Conservation (phyloP, 1,140 invertebrate genomes). For the Maniola jurtina region DNA sequence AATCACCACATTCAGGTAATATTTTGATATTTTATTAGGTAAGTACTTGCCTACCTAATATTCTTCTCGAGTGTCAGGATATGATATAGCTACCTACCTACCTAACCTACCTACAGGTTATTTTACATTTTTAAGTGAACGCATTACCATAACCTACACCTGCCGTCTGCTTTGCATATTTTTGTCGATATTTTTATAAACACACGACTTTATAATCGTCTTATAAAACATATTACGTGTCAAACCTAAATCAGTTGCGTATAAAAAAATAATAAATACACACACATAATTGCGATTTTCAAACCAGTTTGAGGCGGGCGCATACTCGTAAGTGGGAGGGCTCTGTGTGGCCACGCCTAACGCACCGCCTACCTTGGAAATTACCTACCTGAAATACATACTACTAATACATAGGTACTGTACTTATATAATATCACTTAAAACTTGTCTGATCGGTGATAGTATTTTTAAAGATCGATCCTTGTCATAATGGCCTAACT, state of each 20-base stretch:
- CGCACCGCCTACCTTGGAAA: constrained; percentile 31
- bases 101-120: too few relatives aligned
- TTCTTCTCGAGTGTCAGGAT: too few relatives aligned
- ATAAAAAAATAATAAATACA: constrained; percentile 35
- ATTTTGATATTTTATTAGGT: too few relatives aligned
- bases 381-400: constrained; percentile 6
- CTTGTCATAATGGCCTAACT: too few relatives aligned
- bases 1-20: too few relatives aligned
- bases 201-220: constrained; percentile 28
- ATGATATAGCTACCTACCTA: too few relatives aligned
- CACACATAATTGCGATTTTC: constrained; percentile 45
- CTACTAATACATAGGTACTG: background rate
- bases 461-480: background rate
- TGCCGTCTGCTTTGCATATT: constrained; percentile 36
- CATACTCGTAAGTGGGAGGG: constrained; percentile 33
- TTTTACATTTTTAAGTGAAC: background rate
- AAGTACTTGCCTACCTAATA: too few relatives aligned
- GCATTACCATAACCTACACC: constrained; percentile 36
- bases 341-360: constrained; percentile 38
- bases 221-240: constrained; percentile 39
- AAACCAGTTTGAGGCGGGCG: constrained; percentile 43
- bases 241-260: constrained; percentile 40
- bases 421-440: background rate
- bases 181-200: constrained; percentile 33
- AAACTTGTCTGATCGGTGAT: background rate